Base-by-base conservation (phyloP, 2,888 invertebrate species). In the Ditylenchus weischeri region DNA sequence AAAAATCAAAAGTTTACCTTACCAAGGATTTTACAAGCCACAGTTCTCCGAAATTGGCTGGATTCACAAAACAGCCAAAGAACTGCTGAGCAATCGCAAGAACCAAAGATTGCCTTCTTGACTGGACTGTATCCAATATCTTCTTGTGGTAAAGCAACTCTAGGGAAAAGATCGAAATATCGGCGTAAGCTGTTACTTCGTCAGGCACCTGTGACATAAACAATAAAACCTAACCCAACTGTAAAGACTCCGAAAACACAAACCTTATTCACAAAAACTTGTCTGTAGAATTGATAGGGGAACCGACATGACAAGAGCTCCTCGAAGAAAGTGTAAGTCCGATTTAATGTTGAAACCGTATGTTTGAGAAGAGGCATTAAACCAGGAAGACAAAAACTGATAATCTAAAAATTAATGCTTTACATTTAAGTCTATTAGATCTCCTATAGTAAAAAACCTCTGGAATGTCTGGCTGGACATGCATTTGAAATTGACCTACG, bases 11-110 rank as follows among this genome's bases (percentile, higher is more conserved):
- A n/a, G n/a, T n/a, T n/a, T n/a, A 80, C 78, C 73, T 72, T 3
- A 79, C 73, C 7, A 81, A 62, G 18, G 77, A 70, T 8, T 78
- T 67, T 7, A 74, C 70, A 21, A 98, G 86, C 98, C 98, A 98
- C 75, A 91, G 89, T 85, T 98, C 95, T 0, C 91, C 91, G 92
- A 95, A 96, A 83, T 91, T 91, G 84, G 92, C 91, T 88, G 93
- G 93, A 0, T 93, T 91, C 71, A 99, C 93, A 83, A 94, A 98
- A 83, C 93, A 94, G 3, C 96, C 94, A 81, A 98, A 98, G 86
- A 96, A 99, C 85, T 98, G 98, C 83, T 93, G 91, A 0, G 95
- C 95, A n/a, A 98, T 89, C 0, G 93, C 93, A 80, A 90, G 89
- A 0, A 95, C 92, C 90, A 96, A 91, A 0, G 90, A 89, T 74